phyloP scores from a whole-genome alignment of 2,888 invertebrate genomes.

The Acanthosepion esculentum region DNA sequence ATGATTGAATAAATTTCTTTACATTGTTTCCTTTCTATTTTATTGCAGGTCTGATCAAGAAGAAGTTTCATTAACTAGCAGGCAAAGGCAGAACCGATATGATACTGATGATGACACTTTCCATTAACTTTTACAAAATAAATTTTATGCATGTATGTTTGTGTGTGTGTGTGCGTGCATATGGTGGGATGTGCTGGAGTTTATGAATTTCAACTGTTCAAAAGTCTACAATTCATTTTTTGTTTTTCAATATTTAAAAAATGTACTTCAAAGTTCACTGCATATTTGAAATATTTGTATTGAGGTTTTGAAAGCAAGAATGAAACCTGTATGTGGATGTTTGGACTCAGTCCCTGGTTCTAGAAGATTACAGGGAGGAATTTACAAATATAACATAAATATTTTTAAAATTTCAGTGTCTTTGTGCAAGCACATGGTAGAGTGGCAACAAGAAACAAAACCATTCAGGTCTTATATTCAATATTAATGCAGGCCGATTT shows the following conservation, averaged over 20 bases:
- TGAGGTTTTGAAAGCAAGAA: background rate
- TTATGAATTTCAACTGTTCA: slow-evolving; percentile 33
- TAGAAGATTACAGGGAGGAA: no score
- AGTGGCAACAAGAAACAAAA: background rate
- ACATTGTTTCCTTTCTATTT: background rate
- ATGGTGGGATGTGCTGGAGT: background rate
- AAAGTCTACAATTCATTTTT: background rate
- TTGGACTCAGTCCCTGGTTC: background rate
- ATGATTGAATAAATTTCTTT: no score
- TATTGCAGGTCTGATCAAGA: slow-evolving; percentile 57
- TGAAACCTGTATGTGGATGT: background rate
- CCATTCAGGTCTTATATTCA: background rate
- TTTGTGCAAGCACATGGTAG: background rate
- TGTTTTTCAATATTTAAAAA: no score
- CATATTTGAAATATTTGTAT: background rate
- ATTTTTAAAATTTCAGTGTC: no score
- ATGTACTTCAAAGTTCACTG: background rate
- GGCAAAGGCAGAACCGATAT: slow-evolving; percentile 54
- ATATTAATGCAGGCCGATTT: background rate
- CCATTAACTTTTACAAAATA: slow-evolving; percentile 21
- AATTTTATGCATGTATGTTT: background rate
- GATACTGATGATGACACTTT: slow-evolving; percentile 61
- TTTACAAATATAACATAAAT: background rate
- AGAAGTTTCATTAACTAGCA: slow-evolving; percentile 53
- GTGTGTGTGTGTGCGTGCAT: background rate